Percentiles rank a stretch among this genome's conserved stretches.
Conservation (phyloP, 2,888 invertebrate species). For the Ennomos fuscantarius region DNA sequence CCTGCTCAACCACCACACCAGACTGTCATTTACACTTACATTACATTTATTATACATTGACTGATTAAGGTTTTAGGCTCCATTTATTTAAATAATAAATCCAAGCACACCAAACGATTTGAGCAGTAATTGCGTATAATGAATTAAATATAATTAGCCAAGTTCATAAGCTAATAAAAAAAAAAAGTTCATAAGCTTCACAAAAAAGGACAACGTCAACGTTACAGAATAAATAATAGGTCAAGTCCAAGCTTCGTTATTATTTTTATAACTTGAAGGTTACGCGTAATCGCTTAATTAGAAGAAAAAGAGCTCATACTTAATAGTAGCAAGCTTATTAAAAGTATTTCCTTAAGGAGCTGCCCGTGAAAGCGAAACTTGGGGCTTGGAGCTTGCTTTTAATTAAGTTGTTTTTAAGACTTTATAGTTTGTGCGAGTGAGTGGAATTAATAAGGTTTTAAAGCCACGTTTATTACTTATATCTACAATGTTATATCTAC, state of each 20-base stretch:
- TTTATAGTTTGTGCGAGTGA: constrained; percentile 11
- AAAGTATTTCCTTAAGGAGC: constrained; percentile 33
- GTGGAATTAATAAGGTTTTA: constrained; percentile 2
- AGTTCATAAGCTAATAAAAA: too few species aligned
- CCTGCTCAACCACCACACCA: too few species aligned
- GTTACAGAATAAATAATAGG: constrained; percentile 9
- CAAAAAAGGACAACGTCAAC: neutral
- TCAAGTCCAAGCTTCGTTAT: constrained; percentile 10
- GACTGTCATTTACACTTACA: too few species aligned
- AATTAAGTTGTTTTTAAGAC: constrained; percentile 19
- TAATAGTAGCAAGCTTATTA: constrained; percentile 31
- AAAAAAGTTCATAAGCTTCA: neutral
- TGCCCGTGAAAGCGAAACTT: constrained; percentile 22
- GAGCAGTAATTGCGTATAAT: too few species aligned
- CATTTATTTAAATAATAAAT: too few species aligned
- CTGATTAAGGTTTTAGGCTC: too few species aligned
- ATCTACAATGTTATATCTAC: too few species aligned
- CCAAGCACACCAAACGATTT: too few species aligned
- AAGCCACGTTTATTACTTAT: too few species aligned
- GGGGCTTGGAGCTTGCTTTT: constrained; percentile 17
- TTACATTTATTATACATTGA: too few species aligned
- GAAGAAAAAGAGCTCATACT: constrained; percentile 29
- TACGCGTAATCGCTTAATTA: constrained; percentile 35
- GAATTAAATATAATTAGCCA: too few species aligned
- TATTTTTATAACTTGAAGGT: constrained; percentile 26